Evolutionary conservation across 2,888 invertebrate genomes (phyloP), one percentile per base, ranked within the genome.

Genomic region (Drosophila anomalata): DNA sequence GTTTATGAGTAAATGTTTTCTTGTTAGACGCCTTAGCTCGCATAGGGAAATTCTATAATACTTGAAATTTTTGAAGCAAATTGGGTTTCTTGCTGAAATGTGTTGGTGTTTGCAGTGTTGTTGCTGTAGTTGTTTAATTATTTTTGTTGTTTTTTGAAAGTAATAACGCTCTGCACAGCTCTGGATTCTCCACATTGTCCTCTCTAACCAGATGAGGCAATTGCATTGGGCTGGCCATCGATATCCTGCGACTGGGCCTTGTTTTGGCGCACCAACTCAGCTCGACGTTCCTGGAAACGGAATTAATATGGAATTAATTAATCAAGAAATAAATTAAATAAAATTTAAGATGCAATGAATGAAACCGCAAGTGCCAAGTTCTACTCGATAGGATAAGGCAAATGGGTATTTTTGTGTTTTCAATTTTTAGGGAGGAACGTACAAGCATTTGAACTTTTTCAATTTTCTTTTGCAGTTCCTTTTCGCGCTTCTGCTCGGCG

Each of bases 221-320:
- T 92, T 70, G 87, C 87, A 80, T 92, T 92, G 81, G 94, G 93
- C 90, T 93, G 93, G 72, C 92, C 93, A 85, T 94, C 94, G 63
- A 86, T 47, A 50, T 86, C 87, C 82, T 80, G 89, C 75, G 67
- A 84, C 83, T 90, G 90, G 88, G 94, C 95, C 93, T 97, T 97
- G 92, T 97, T 98, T 93, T 96, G 97, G 89, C 97, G 96, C 84
- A 98, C 97, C 88, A 96, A 92, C 92, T 97, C 97, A 54, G 97
- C 97, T 90, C 97, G 97, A 89, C 96, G 96, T 93, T 97, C 97
- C 98, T 98, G 93, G 70, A 91, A 79, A 14, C 52, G 17, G 17
- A 29, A 59, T 9, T 3, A 3, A 29, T 9, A 60, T 57, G 42
- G 14, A 62, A 31, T 57, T 0, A 17, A 12, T 31, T 24, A 22